Conservation (phyloP, 2,797 vertebrate genomes). For the Melanotaenia nigrans region DNA sequence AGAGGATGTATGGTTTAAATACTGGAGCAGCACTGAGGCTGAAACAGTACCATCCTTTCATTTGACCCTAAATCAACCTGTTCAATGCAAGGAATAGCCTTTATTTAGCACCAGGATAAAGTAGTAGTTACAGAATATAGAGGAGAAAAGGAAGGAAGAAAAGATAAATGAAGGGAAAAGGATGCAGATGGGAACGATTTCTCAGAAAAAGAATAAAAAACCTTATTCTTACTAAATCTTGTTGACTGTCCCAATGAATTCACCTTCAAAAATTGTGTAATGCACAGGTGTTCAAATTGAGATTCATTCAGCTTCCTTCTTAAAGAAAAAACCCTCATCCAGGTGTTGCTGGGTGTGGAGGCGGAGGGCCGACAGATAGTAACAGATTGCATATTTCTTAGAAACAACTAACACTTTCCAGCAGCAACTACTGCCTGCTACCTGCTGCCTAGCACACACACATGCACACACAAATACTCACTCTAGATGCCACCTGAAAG, state of each 20-base stretch:
- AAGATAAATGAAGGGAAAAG: neutral
- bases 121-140: neutral
- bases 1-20: neutral
- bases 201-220: neutral
- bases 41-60: neutral
- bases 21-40: constrained; percentile 1
- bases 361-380: neutral
- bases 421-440: constrained; percentile 18
- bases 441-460: constrained; percentile 24
- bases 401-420: constrained; percentile 23
- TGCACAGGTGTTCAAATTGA: neutral
- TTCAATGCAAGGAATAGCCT: neutral
- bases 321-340: neutral
- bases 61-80: constrained; percentile 1
- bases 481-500: constrained; percentile 32
- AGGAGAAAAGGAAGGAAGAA: neutral
- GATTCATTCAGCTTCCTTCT: neutral
- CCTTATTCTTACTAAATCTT: neutral
- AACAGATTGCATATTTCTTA: constrained; percentile 33
- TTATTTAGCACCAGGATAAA: neutral
- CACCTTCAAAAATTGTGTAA: neutral
- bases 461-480: neutral
- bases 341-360: constrained; percentile 4
- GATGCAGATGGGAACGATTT: neutral
- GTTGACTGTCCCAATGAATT: neutral